Evolutionary conservation across 1,140 invertebrate genomes (phyloP).

Genomic region (Wiebesia pumilae): DNA sequence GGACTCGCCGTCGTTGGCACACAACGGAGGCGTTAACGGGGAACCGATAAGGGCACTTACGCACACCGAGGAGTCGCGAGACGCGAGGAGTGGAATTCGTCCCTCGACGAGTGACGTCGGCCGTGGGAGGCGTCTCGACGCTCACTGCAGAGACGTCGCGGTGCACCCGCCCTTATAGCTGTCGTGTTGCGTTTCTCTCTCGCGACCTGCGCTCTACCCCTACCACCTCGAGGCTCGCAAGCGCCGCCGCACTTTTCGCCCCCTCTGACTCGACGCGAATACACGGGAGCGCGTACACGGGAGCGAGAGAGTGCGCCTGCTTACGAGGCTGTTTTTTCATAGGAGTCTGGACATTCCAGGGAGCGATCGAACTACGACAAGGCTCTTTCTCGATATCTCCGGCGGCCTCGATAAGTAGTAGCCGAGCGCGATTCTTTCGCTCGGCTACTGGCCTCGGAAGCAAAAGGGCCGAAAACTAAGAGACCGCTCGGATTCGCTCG

Average conservation of each 20-base stretch:
- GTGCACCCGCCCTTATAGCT: conserved; percentile 74
- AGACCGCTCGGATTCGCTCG: too few relatives aligned
- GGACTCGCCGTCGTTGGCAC: background rate
- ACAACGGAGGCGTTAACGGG: background rate
- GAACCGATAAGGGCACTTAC: background rate
- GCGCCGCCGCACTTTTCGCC: background rate
- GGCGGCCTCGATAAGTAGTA: too few relatives aligned
- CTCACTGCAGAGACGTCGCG: conserved; percentile 72
- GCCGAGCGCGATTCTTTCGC: too few relatives aligned
- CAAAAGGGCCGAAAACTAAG: too few relatives aligned
- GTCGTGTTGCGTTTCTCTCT: conserved; percentile 49
- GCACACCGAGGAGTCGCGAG: background rate
- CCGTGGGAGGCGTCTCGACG: conserved; percentile 67
- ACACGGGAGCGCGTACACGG: background rate
- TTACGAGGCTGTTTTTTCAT: background rate
- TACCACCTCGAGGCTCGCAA: conserved; percentile 7
- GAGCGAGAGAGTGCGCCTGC: background rate
- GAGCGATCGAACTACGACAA: too few relatives aligned
- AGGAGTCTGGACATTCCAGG: background rate
- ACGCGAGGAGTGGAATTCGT: too few relatives aligned
- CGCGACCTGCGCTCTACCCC: conserved; percentile 53
- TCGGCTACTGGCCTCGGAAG: too few relatives aligned
- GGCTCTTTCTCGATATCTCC: too few relatives aligned
- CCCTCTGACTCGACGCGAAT: background rate
- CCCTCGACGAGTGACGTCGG: background rate